Evolutionary conservation across 2,113 vertebrate species (phyloP).

Genomic region (Dasyurus viverrinus): DNA sequence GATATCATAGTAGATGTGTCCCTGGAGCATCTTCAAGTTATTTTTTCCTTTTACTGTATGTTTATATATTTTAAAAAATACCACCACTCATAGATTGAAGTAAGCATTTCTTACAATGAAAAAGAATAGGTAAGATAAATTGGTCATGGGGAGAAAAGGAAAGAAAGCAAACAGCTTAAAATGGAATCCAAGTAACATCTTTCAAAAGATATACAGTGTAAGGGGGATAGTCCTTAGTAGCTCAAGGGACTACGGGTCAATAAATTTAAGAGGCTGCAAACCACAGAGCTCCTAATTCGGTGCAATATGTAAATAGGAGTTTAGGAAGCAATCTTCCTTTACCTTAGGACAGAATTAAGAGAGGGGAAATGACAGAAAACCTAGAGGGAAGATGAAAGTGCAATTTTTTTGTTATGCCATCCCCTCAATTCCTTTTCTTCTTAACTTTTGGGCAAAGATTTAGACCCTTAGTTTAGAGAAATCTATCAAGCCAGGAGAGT

Average conservation of each 20-base stretch:
- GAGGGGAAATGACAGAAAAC: conserved; percentile 81
- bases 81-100: conserved; percentile 68
- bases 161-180: conserved; percentile 76
- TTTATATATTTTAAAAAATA: conserved; percentile 64
- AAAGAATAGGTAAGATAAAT: conserved; percentile 74
- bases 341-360: conserved; percentile 81
- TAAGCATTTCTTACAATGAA: conserved; percentile 56
- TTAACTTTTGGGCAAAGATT: conserved; percentile 76
- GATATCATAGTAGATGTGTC: background rate
- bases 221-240: conserved; percentile 67
- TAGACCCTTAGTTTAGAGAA: conserved; percentile 74
- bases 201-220: conserved; percentile 78
- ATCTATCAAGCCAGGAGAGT: conserved; percentile 71
- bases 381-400: conserved; percentile 76
- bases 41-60: conserved; percentile 36
- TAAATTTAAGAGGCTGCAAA: conserved; percentile 83
- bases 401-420: conserved; percentile 45
- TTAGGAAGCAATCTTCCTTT: conserved; percentile 72
- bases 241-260: conserved; percentile 79
- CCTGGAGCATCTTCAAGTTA: background rate
- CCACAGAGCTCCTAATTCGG: conserved; percentile 71
- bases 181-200: conserved; percentile 69
- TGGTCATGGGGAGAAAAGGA: conserved; percentile 51
- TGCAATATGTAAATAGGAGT: conserved; percentile 79
- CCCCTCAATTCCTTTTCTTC: conserved; percentile 29